Conservation (phyloP, 92 coral and sea anemone species). For the Epizoanthus scotinus region DNA sequence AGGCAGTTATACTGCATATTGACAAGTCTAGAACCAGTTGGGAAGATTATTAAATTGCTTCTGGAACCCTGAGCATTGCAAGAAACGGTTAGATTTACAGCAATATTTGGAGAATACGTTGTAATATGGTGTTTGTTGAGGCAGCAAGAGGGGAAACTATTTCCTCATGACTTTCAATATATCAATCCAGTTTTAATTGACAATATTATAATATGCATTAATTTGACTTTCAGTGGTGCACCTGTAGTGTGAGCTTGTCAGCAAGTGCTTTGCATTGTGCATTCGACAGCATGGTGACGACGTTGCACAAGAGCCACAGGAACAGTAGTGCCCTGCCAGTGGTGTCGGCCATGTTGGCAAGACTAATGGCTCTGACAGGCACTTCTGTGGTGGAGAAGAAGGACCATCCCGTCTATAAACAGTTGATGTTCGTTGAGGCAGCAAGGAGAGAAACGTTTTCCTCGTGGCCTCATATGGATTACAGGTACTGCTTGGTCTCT, state of each 20-base stretch:
- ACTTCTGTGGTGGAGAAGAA: constrained; percentile 62
- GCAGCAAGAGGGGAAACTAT: constrained; percentile 90
- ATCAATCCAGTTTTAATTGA: background rate
- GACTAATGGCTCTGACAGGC: constrained; percentile 76
- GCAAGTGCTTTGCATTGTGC: constrained; percentile 69
- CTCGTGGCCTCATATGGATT: constrained; percentile 96
- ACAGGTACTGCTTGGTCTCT: constrained; percentile 53
- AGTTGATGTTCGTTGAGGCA: constrained; percentile 87
- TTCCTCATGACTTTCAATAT: constrained; percentile 34
- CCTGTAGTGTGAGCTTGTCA: constrained; percentile 78
- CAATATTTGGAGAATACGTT: too few species aligned
- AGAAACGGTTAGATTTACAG: too few species aligned
- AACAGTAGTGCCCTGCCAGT: constrained; percentile 86
- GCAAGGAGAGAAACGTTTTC: constrained; percentile 87
- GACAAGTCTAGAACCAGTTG: too few species aligned
- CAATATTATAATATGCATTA: background rate
- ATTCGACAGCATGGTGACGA: constrained; percentile 68
- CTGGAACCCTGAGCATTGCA: too few species aligned
- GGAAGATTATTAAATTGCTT: too few species aligned
- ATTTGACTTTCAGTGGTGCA: constrained; percentile 80
- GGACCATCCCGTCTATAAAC: constrained; percentile 63
- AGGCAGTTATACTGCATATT: too few species aligned
- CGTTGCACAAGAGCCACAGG: constrained; percentile 70
- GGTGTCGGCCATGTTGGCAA: constrained; percentile 85
- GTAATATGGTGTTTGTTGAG: constrained; percentile 77